Percentiles rank a stretch among this genome's conserved stretches.
Evolutionary conservation across 2,888 invertebrate genomes (phyloP).

Genomic region (Byasa hedistus): DNA sequence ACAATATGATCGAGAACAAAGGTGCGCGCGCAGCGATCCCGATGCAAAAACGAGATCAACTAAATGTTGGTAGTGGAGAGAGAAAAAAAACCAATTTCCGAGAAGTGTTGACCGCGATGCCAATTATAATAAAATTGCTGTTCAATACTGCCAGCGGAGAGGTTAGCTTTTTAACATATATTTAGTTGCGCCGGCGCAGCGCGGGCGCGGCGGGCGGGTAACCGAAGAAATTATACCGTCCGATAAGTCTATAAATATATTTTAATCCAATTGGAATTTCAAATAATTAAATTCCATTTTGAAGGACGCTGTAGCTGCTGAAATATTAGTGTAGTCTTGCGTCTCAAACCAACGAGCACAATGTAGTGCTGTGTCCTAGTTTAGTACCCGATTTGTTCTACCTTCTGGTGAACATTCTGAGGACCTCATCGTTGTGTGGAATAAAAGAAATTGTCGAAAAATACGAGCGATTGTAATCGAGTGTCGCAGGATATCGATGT

Average conservation of each 20-base stretch:
- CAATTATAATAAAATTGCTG: slow-evolving; percentile 76
- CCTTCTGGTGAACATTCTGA: too few species aligned
- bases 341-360: too few species aligned
- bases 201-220: slow-evolving; percentile 30
- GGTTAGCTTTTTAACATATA: slow-evolving; percentile 64
- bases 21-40: slow-evolving; percentile 57
- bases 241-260: slow-evolving; percentile 24
- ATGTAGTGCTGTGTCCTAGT: too few species aligned
- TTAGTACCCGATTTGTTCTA: too few species aligned
- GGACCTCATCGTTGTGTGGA: too few species aligned
- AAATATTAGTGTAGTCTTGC: too few species aligned
- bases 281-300: too few species aligned
- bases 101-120: slow-evolving; percentile 72
- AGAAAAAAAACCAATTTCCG: slow-evolving; percentile 67
- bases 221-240: slow-evolving; percentile 39
- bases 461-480: slow-evolving; percentile 32
- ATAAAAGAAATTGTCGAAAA: background rate
- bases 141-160: slow-evolving; percentile 67
- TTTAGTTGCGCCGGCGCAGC: slow-evolving; percentile 41
- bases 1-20: slow-evolving; percentile 73
- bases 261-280: too few species aligned
- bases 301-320: too few species aligned
- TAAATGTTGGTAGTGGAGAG: slow-evolving; percentile 65
- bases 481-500: slow-evolving; percentile 42
- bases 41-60: slow-evolving; percentile 70